Conservation (phyloP, 2,797 vertebrate genomes). For the Picus viridis region DNA sequence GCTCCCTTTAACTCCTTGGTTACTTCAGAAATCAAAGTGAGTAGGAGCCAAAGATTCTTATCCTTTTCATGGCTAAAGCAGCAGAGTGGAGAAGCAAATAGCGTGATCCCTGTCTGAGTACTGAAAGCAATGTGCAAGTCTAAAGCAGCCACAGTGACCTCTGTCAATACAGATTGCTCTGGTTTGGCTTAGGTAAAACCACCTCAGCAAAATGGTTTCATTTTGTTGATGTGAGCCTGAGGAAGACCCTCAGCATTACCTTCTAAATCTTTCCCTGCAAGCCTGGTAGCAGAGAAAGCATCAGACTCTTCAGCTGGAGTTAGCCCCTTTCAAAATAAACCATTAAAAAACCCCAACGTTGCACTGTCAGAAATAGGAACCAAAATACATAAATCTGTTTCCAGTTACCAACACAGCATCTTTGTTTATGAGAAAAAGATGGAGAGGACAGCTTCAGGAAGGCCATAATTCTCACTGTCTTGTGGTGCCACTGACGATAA, state of each 20-base stretch:
- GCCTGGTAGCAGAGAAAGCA: background rate
- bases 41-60: background rate
- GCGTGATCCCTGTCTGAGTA: background rate
- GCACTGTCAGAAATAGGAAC: background rate
- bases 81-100: background rate
- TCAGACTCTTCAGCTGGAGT: background rate
- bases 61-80: background rate
- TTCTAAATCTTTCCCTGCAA: background rate
- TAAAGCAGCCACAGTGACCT: background rate
- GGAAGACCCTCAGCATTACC: background rate
- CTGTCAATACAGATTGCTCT: background rate
- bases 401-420: background rate
- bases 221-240: fast-evolving
- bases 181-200: background rate
- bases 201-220: background rate
- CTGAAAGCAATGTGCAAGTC: background rate
- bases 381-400: background rate
- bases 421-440: background rate
- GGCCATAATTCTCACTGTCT: background rate
- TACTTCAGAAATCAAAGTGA: background rate
- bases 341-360: fast-evolving
- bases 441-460: background rate
- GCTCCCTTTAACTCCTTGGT: background rate
- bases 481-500: background rate
- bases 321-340: background rate